These are phyloP conservation scores for Ophion ventricosus DNA, from an alignment of 2,888 invertebrate species.

Conservation along the genomic window DNA sequence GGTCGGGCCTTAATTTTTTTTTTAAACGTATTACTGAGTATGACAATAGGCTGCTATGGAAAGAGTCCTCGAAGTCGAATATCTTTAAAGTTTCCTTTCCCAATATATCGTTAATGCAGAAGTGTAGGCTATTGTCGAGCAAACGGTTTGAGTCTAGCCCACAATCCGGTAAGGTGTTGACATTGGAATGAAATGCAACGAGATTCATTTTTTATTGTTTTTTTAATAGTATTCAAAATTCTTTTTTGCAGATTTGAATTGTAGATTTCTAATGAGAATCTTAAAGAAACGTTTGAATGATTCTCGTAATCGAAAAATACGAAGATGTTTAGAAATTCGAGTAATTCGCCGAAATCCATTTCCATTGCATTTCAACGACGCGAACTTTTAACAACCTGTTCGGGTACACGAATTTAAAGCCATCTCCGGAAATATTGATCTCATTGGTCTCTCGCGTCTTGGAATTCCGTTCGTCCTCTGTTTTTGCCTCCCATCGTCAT, in stretches of 20 bases:
- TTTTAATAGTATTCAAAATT: background rate
- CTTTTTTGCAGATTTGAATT: background rate
- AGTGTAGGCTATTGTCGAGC: background rate
- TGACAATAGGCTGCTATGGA: background rate
- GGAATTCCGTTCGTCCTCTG: too few species aligned
- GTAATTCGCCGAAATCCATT: background rate
- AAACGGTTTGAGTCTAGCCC: background rate
- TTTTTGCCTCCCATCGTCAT: background rate
- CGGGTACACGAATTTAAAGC: background rate
- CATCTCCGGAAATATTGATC: background rate
- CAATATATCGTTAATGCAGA: background rate
- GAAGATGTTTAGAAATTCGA: background rate
- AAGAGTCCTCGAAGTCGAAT: background rate
- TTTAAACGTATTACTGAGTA: background rate
- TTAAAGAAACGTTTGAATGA: background rate
- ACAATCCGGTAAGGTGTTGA: background rate
- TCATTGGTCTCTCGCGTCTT: too few species aligned
- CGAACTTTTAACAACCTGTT: too few species aligned
- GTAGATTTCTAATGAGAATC: background rate
- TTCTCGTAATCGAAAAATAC: background rate
- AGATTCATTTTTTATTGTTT: background rate
- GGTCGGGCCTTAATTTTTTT: background rate
- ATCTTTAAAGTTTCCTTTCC: background rate
- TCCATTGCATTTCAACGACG: too few species aligned
- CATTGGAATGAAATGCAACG: background rate